phyloP scores from a whole-genome alignment of 2,797 vertebrate genomes.

The Staurois parvus region DNA sequence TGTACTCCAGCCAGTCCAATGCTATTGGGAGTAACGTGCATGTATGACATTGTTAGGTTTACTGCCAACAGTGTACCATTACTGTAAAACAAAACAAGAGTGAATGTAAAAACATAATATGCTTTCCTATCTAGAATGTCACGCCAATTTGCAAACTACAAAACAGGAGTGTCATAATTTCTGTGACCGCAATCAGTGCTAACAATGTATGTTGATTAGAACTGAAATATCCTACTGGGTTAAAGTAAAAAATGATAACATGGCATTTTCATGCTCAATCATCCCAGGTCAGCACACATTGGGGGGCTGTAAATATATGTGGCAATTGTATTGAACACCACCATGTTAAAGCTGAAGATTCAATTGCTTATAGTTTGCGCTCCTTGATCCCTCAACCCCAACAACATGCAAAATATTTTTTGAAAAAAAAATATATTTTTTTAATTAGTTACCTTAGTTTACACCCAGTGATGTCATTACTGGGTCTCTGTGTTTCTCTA shows the following conservation, averaged over 20 bases:
- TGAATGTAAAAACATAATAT: conserved; percentile 16
- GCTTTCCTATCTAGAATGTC: conserved; percentile 17
- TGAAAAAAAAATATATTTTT: too few species aligned
- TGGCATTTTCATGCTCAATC: too few species aligned
- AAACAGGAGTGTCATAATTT: conserved; percentile 14
- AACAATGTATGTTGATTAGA: conserved; percentile 24
- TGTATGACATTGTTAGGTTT: neutral
- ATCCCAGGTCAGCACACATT: too few species aligned
- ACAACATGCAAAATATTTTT: too few species aligned
- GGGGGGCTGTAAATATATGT: too few species aligned
- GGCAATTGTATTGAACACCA: too few species aligned
- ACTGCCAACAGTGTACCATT: conserved; percentile 3
- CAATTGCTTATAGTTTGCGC: too few species aligned
- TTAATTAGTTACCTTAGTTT: too few species aligned
- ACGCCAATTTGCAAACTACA: conserved; percentile 8
- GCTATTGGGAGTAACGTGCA: neutral
- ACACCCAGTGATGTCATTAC: too few species aligned
- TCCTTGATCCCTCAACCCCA: too few species aligned
- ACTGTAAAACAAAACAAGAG: neutral
- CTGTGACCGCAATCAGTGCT: conserved; percentile 47
- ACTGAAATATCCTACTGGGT: conserved; percentile 40
- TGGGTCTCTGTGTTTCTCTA: too few species aligned
- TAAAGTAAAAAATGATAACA: conserved; percentile 14
- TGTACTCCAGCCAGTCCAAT: neutral
- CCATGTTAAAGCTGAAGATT: too few species aligned